These are phyloP conservation scores for Anarhynchus alexandrinus DNA, from an alignment of 2,113 vertebrate species.

Conservation along the genomic window DNA sequence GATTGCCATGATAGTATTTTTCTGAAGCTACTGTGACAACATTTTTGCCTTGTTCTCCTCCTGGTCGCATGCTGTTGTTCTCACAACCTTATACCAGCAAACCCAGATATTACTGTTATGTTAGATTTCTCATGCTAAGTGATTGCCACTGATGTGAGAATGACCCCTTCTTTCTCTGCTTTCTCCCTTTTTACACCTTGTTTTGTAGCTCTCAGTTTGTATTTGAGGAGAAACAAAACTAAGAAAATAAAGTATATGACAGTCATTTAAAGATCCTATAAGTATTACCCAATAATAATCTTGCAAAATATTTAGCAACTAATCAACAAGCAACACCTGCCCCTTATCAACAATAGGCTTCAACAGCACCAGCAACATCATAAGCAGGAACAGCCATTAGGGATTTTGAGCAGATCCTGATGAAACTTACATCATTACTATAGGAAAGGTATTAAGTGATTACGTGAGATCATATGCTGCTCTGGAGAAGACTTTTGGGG, in stretches of 20 bases:
- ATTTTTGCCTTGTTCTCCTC: not conserved
- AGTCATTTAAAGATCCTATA: not conserved
- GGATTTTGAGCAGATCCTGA: not conserved
- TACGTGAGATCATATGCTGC: not conserved
- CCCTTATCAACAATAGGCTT: not conserved
- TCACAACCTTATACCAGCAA: not conserved
- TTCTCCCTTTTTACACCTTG: not conserved
- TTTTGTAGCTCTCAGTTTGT: not conserved
- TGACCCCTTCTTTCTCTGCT: not conserved
- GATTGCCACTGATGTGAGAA: not conserved
- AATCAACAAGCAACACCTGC: not conserved
- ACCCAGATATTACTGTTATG: not conserved
- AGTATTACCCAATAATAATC: not conserved
- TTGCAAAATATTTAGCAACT: not conserved
- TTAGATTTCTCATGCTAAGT: not conserved
- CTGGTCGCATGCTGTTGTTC: not conserved
- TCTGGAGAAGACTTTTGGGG: not conserved
- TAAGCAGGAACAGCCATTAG: not conserved
- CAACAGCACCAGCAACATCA: not conserved
- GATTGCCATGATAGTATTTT: not conserved
- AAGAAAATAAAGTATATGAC: not conserved
- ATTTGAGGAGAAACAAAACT: not conserved
- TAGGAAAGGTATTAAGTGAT: not conserved
- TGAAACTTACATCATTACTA: not conserved
- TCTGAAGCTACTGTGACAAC: not conserved